Base-by-base conservation (phyloP, 2,113 vertebrate genomes). In the Platycercus adscitus region DNA sequence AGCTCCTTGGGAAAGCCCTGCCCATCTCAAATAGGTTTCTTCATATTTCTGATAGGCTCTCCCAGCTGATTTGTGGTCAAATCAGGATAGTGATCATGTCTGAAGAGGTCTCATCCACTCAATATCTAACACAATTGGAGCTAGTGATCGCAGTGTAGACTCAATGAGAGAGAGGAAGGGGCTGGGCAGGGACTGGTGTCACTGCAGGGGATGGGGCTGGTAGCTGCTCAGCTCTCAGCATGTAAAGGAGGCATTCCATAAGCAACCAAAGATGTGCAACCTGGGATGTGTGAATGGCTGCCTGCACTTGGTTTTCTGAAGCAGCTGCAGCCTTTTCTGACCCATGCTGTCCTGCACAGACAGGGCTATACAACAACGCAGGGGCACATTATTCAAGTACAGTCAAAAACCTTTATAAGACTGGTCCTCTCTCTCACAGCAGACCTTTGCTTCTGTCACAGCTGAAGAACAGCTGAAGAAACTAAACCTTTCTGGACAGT, bases 1-100 rank as follows among this genome's bases (percentile, higher is more conserved):
- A 46, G 6, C 18, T 72, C 33, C 33, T 89, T 81, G 43, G 24
- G 68, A 89, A 84, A 84, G 7, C 31, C 33, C 35, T 78, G 11
- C 7, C 21, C 25, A 41, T 13, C 20, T 79, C 44, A 68, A 20
- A 63, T 14, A 79, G 4, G 2, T 4, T 28, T 64, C 89, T 84
- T 55, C 2, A 4, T 35, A 10, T 4, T 68, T 35, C 8, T 46
- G 13, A 25, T 26, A 46, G 43, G 17, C 2, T 76, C 24, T 87
- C 11, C 4, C 28, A 72, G 44, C 0, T 60, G n/a, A 73, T 91
- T 66, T 43, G 29, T 33, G 9, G 20, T 68, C 43, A 81, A 86
- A 84, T 68, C 1, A 5, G 28, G 28, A 20, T 12, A 21, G 2
- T 15, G 23, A 19, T 63, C 0, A 0, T 33, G 13, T n/a, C 7